A percentile compares a stretch with the other conserved stretches of the same genome.
Conservation (phyloP, 2,888 invertebrate species). For the Phaedon cochleariae region DNA sequence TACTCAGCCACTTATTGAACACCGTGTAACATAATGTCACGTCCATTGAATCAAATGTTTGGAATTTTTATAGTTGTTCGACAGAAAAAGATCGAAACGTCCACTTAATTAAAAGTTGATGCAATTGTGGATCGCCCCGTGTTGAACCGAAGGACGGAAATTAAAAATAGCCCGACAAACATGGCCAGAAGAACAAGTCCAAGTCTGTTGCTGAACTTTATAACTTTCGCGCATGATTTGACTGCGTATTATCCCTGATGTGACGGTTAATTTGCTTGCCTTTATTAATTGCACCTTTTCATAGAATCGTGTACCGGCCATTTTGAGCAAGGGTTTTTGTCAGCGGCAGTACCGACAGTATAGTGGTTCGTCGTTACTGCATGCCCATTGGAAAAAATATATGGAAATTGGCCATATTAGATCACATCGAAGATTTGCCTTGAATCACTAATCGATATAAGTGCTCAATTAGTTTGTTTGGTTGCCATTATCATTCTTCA, state of each 20-base stretch:
- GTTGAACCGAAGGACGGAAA: conserved; percentile 49
- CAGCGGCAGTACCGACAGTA: conserved; percentile 8
- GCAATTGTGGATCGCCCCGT: conserved; percentile 47
- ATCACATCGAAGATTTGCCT: not conserved
- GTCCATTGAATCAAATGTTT: conserved; percentile 44
- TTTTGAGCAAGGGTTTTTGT: conserved; percentile 12
- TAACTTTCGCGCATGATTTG: conserved; percentile 50
- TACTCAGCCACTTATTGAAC: conserved; percentile 27
- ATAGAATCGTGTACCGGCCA: conserved; percentile 16
- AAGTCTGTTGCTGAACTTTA: conserved; percentile 45
- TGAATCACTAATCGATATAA: not conserved
- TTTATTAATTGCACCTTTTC: conserved; percentile 28
- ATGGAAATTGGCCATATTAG: not conserved
- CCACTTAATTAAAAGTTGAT: conserved; percentile 50
- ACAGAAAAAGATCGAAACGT: conserved; percentile 42
- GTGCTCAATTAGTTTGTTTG: not conserved
- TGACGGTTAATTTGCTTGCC: conserved; percentile 48
- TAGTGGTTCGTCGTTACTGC: conserved; percentile 1
- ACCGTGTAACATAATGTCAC: conserved; percentile 43
- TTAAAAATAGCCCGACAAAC: conserved; percentile 51
- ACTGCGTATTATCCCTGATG: conserved; percentile 46
- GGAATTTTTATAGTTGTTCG: conserved; percentile 46
- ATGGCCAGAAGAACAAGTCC: conserved; percentile 46
- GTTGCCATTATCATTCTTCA: not conserved
- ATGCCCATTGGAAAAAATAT: not conserved